A percentile compares a stretch with the other conserved stretches of the same genome.
phyloP scores from a whole-genome alignment of 2,888 invertebrate genomes.

The Phengaris alcon region DNA sequence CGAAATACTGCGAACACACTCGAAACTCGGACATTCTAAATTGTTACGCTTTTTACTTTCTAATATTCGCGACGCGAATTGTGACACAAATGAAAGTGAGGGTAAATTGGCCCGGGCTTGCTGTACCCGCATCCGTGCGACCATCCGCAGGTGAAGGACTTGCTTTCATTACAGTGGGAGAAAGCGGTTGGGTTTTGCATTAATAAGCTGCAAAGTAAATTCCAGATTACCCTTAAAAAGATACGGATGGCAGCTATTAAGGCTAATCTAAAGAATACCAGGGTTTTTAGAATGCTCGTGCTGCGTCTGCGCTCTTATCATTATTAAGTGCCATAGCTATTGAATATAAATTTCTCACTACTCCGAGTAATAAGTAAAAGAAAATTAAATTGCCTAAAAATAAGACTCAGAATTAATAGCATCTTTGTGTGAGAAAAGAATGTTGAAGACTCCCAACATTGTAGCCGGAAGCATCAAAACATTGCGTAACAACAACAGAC shows the following conservation, averaged over 20 bases:
- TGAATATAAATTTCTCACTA: not conserved
- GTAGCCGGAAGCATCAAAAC: not conserved
- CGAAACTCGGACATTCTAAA: slow-evolving; percentile 4
- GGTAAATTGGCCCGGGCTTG: slow-evolving; percentile 1
- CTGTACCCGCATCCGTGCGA: not conserved
- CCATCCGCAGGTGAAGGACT: not conserved
- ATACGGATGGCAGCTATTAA: not conserved
- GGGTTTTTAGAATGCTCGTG: not conserved
- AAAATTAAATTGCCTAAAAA: not conserved
- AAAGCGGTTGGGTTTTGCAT: not conserved
- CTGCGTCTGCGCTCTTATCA: not conserved
- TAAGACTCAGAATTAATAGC: not conserved
- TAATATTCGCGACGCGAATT: slow-evolving; percentile 25
- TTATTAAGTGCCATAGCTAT: not conserved
- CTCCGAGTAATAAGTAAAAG: not conserved
- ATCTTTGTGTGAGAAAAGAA: not conserved
- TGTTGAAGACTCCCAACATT: slow-evolving; percentile 1
- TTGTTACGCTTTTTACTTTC: slow-evolving; percentile 22
- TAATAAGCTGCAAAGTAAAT: not conserved
- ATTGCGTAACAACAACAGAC: not conserved
- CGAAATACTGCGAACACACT: slow-evolving; percentile 6
- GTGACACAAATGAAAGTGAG: slow-evolving; percentile 25
- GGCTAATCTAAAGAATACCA: not conserved
- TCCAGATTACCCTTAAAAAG: not conserved
- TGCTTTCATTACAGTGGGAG: not conserved